Evolutionary conservation across 1,140 invertebrate genomes (phyloP).

Genomic region (Zelostemma sp.): DNA sequence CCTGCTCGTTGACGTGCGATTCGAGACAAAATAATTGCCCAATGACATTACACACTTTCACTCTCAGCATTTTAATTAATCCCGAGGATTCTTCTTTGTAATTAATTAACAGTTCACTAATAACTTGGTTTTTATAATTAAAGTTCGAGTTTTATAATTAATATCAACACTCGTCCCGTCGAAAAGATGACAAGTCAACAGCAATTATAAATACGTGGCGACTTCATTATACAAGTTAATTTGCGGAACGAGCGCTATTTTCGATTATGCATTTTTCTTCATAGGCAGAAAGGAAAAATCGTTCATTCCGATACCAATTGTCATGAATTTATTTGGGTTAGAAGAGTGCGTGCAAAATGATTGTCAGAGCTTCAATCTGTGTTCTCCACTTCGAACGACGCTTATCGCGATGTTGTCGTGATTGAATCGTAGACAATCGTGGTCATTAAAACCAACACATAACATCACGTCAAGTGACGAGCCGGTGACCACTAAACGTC

Average conservation of each 20-base stretch:
- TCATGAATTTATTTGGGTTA: background rate
- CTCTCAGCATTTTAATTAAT: background rate
- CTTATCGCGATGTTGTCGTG: conserved; percentile 11
- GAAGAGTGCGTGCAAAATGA: background rate
- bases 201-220: no score
- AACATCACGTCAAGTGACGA: conserved; percentile 24
- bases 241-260: no score
- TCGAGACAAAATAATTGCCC: conserved; percentile 6
- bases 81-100: no score
- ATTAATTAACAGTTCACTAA: no score
- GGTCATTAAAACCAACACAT: conserved; percentile 18
- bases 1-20: conserved; percentile 16
- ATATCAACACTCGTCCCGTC: no score
- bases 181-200: no score
- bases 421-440: conserved; percentile 25
- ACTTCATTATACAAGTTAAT: no score
- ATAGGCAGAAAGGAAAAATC: conserved; percentile 1
- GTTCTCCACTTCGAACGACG: conserved; percentile 23
- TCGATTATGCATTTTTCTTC: background rate
- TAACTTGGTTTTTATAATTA: no score
- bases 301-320: background rate
- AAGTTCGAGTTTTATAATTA: no score
- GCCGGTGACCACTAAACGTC: conserved; percentile 18
- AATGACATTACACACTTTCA: background rate
- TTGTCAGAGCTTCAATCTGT: conserved; percentile 27